Percentiles rank a stretch among this genome's conserved stretches.
phyloP scores from a whole-genome alignment of 2,888 invertebrate genomes.

The Ophion slaviceki region DNA sequence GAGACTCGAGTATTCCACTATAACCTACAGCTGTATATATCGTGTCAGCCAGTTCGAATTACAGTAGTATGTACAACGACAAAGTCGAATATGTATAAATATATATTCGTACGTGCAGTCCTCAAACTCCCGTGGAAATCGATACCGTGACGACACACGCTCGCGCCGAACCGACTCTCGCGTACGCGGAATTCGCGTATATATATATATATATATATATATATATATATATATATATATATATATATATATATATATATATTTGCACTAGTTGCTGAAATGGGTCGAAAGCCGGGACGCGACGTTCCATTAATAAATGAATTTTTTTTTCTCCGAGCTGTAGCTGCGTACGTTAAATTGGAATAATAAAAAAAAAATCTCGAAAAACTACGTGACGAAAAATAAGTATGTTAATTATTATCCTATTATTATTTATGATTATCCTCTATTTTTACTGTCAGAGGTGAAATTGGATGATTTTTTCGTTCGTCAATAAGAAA shows the following conservation, averaged over 20 bases:
- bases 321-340: background rate
- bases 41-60: conserved; percentile 33
- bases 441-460: too few species aligned
- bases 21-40: conserved; percentile 19
- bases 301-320: conserved; percentile 43
- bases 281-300: conserved; percentile 10
- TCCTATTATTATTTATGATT: too few species aligned
- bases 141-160: conserved; percentile 43
- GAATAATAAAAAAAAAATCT: too few species aligned
- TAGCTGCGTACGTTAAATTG: too few species aligned
- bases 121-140: conserved; percentile 34
- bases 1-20: conserved; percentile 3
- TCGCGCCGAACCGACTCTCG: too few species aligned
- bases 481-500: too few species aligned
- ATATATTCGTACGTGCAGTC: too few species aligned
- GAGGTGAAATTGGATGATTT: too few species aligned
- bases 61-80: conserved; percentile 21
- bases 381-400: too few species aligned
- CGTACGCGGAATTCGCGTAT: background rate
- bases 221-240: background rate
- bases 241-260: background rate
- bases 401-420: too few species aligned
- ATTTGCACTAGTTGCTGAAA: conserved; percentile 44
- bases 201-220: background rate
- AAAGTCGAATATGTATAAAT: background rate